Evolutionary conservation across 2,888 invertebrate genomes (phyloP).

Genomic region (Tanypteryx hageni): DNA sequence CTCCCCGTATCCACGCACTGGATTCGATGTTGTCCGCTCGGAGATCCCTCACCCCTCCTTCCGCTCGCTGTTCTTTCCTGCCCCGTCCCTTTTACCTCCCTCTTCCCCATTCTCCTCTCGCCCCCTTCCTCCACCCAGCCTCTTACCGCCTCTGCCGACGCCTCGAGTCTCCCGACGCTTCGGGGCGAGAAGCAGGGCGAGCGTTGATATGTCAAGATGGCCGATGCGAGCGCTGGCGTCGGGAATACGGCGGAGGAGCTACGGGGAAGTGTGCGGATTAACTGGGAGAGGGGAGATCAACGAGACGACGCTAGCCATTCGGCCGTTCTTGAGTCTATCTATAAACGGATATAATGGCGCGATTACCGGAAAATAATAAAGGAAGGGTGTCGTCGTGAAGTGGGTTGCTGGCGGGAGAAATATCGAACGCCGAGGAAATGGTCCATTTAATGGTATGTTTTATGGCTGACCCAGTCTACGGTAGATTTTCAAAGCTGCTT

Average conservation of each 20-base stretch:
- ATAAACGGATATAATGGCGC: no score
- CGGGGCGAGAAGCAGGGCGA: slow-evolving; percentile 41
- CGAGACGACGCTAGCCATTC: no score
- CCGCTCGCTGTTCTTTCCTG: background rate
- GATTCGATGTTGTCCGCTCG: slow-evolving; percentile 27
- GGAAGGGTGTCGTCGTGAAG: no score
- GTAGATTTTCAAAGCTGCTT: no score
- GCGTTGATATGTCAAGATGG: background rate
- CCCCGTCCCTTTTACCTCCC: background rate
- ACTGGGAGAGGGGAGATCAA: background rate
- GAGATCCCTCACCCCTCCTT: background rate
- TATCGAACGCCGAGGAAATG: no score
- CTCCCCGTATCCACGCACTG: slow-evolving; percentile 28
- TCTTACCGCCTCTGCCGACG: background rate
- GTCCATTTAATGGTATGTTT: no score
- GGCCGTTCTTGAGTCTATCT: no score
- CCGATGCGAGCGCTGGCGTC: background rate
- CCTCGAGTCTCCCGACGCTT: slow-evolving; percentile 37
- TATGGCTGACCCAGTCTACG: no score
- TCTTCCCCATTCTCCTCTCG: no score
- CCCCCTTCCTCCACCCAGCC: background rate
- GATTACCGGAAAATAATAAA: no score
- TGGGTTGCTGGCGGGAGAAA: no score
- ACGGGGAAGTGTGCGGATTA: background rate
- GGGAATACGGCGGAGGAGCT: background rate